Evolutionary conservation across 2,797 vertebrate genomes (phyloP), one percentile per base, ranked within the genome.

Genomic region (Lateolabrax maculatus): DNA sequence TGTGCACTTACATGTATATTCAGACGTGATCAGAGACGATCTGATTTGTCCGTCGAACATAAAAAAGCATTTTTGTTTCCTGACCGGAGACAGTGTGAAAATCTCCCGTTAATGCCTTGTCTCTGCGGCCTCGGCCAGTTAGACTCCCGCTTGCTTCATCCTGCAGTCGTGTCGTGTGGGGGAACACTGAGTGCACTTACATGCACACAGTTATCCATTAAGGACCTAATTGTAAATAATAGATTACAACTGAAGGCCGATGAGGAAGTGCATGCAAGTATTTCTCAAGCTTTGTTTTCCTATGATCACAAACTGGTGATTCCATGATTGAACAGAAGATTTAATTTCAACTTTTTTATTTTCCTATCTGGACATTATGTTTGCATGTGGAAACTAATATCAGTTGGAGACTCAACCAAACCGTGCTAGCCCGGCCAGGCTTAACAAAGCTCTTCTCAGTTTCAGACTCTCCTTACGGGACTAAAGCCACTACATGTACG

Each of bases 51-150:
- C 6, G 3, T 67, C 71, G 31, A 83, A 71, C 27, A 18, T 69
- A 34, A 27, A 76, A 83, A 80, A 92, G 89, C 89, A 88, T 91
- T 91, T 91, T 46, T 5, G 75, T 88, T 88, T 91, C 83, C 85
- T 62, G 70, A 84, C 48, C 19, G 39, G 79, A 89, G 83, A 76
- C 57, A 3, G 75, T 71, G 75, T 79, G 70, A 80, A 73, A 73
- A 70, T 52, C 61, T 90, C 87, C 80, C 48, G 0, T 65, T 77
- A 79, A 77, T 84, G 90, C 90, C 87, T 92, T 87, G 85, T 76
- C 58, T 75, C 11, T 11, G 46, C 52, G 53, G 79, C 48, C 49
- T 56, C 6, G 62, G 69, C 76, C 72, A 18, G 60, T 62, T 63
- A 64, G 70, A 80, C 63, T 39, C 75, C 36, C n/a, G 1, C 71